phyloP scores from a whole-genome alignment of 1,140 invertebrate genomes.

The Schlechtendalia chinensis region DNA sequence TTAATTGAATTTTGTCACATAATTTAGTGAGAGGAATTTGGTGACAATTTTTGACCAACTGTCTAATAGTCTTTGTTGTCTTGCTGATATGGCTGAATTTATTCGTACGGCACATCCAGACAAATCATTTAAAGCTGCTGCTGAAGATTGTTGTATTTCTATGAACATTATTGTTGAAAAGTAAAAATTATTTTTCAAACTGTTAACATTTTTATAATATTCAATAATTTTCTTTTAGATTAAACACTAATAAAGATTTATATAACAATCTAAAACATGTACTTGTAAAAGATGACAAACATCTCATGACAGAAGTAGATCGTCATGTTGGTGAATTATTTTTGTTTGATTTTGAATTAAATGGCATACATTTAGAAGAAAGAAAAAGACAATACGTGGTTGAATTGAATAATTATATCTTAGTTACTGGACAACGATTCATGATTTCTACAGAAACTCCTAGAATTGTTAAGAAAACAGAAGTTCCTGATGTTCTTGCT shows the following conservation, averaged over 20 bases:
- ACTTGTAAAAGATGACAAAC: conserved; percentile 68
- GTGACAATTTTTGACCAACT: conserved; percentile 91
- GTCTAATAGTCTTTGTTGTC: conserved; percentile 87
- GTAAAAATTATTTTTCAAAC: conserved; percentile 58
- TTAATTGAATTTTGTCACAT: background rate
- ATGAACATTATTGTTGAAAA: conserved; percentile 90
- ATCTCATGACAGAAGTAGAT: conserved; percentile 72
- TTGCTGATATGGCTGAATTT: conserved; percentile 95
- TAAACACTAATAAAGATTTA: conserved; percentile 85
- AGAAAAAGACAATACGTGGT: conserved; percentile 74
- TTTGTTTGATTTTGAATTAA: conserved; percentile 94
- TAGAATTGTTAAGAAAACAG: conserved; percentile 63
- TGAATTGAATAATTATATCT: conserved; percentile 76
- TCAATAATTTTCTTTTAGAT: conserved; percentile 58
- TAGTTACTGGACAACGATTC: conserved; percentile 82
- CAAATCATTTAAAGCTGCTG: conserved; percentile 69
- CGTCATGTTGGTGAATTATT: conserved; percentile 84
- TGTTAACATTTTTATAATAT: background rate
- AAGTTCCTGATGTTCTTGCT: conserved; percentile 70
- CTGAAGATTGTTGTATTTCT: conserved; percentile 80
- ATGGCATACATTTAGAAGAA: conserved; percentile 90
- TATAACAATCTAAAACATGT: conserved; percentile 75
- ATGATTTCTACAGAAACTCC: conserved; percentile 72
- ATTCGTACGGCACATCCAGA: conserved; percentile 86
- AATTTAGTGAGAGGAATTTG: conserved; percentile 66